Conservation (phyloP, 2,113 vertebrate genomes). For the Pterocles burchelli region DNA sequence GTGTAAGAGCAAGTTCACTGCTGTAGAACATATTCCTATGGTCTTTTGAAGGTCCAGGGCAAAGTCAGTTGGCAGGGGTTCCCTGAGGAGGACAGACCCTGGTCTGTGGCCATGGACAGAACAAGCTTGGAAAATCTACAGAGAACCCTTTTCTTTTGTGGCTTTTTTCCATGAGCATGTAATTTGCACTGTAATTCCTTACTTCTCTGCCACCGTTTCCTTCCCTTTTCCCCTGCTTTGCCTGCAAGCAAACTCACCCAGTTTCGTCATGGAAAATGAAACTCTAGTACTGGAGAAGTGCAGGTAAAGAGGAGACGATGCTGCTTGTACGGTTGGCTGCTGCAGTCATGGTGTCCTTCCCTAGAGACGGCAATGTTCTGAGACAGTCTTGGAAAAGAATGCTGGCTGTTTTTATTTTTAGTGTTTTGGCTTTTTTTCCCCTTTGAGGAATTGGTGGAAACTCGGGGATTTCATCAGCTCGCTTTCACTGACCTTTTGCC, state of each 20-base stretch:
- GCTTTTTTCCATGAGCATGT: not conserved
- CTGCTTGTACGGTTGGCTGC: not conserved
- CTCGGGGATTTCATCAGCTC: not conserved
- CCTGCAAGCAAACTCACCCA: not conserved
- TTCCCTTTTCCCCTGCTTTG: not conserved
- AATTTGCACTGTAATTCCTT: not conserved
- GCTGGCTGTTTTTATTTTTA: not conserved
- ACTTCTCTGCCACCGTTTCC: not conserved
- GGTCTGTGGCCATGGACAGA: not conserved
- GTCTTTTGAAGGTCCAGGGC: not conserved
- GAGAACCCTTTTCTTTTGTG: not conserved
- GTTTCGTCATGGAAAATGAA: not conserved
- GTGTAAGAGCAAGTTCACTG: not conserved
- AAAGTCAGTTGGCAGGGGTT: not conserved
- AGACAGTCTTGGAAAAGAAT: not conserved
- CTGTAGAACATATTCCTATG: rapidly evolving
- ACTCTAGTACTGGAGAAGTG: not conserved
- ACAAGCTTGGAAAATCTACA: not conserved
- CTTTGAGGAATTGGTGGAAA: not conserved
- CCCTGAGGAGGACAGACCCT: not conserved
- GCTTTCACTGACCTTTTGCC: not conserved
- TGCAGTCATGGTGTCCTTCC: not conserved
- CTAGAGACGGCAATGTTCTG: not conserved
- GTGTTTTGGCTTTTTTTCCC: not conserved
- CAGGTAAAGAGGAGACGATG: not conserved